Base-by-base conservation (phyloP, 2,113 vertebrate genomes). In the Onychorhynchus coronatus region DNA sequence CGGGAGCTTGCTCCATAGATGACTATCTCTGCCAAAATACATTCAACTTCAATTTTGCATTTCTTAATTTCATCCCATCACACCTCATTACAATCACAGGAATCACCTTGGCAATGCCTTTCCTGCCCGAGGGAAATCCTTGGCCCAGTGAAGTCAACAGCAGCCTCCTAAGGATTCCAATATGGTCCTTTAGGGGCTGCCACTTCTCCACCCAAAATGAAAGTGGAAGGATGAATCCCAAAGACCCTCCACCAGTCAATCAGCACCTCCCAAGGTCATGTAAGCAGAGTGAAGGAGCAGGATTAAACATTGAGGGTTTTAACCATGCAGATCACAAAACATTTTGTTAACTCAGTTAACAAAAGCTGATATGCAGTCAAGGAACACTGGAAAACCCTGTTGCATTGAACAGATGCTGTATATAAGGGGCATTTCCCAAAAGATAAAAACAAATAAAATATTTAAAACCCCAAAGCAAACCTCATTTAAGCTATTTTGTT, bases 391-490 rank as follows among this genome's bases (percentile, higher is more conserved):
- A 87, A 88, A 96, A 65, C 33, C 44, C 41, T 52, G 68, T 75
- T 76, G 42, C 65, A 78, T 3, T 42, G 83, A 94, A 87, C 86
- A 96, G 92, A 91, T 93, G 94, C 83, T 85, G 46, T 44, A 28
- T 52, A 20, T 72, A 87, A 92, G 86, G 88, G 68, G 46, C 73
- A 93, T 93, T 91, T 97, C 94, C 93, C 94, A 87, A 91, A 83
- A 85, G 96, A 80, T 89, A 85, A 85, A 79, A 65, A 76, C 73
- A 96, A 94, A 96, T 95, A 91, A 96, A 96, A 94, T 91, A 96
- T 94, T 96, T 96, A 94, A 94, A 96, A 65, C 37, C 73, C 56
- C 44, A 72, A 92, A 94, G 93, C 79, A 94, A 94, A 91, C 76
- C 66, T 96, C 88, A 76, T 95, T 93, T 92, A 91, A 92, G 73